phyloP scores from a whole-genome alignment of 2,113 vertebrate genomes.

The Anolis carolinensis region DNA sequence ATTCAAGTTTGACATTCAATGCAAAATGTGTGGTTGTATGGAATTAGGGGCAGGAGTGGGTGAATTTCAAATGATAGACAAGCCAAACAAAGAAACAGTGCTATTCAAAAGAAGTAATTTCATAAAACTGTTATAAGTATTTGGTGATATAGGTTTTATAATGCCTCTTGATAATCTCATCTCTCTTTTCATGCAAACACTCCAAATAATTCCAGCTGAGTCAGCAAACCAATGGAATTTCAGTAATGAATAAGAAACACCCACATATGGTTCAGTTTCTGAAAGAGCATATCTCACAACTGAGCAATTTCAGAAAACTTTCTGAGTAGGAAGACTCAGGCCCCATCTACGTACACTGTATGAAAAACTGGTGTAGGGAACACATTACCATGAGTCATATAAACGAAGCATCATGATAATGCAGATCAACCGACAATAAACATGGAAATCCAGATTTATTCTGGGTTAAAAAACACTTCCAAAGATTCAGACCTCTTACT shows the following conservation, averaged over 20 bases:
- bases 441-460: too few relatives aligned
- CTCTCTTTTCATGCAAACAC: neutral
- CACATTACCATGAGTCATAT: too few relatives aligned
- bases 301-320: neutral
- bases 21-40: slow-evolving; percentile 19
- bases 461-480: too few relatives aligned
- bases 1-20: slow-evolving; percentile 25
- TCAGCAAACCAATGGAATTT: neutral
- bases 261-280: neutral
- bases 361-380: too few relatives aligned
- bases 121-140: neutral
- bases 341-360: neutral
- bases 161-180: neutral
- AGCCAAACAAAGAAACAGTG: slow-evolving; percentile 26
- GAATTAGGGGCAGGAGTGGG: slow-evolving; percentile 31
- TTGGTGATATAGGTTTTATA: neutral
- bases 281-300: neutral
- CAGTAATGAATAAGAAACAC: rapidly evolving
- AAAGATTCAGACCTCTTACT: too few relatives aligned
- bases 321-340: neutral
- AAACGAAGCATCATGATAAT: too few relatives aligned
- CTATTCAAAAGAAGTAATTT: neutral
- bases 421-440: too few relatives aligned
- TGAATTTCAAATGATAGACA: slow-evolving; percentile 20
- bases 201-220: neutral